Evolutionary conservation across 2,888 invertebrate genomes (phyloP), one percentile per base, ranked within the genome.

Genomic region (Lycia hirtaria): DNA sequence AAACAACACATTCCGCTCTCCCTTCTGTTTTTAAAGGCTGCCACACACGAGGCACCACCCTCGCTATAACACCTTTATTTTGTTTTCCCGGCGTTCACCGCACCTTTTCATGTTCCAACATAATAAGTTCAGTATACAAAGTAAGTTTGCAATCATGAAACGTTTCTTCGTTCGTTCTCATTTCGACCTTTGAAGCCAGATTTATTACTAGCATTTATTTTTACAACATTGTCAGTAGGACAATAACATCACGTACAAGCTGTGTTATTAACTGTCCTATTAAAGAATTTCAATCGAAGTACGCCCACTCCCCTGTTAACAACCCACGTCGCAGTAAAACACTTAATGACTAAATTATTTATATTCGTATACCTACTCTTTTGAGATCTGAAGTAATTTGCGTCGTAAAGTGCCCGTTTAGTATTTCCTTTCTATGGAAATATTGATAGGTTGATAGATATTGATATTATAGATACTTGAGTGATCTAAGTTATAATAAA

Each of bases 401-500:
- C 30, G 7, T 19, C 15, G 9, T 43, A 22, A 35, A 35, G 35
- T n/a, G 15, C 3, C 24, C 24, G 22, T 17, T 35, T 24, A 47
- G 33, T 52, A 57, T 59, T 54, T 63, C 43, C 60, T 75, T 73
- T 68, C 62, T 56, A 52, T n/a, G n/a, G 75, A 78, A 81, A 72
- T 70, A 65, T 60, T 73, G 47, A 56, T n/a, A n/a, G n/a, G n/a
- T n/a, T n/a, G n/a, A n/a, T n/a, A n/a, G n/a, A n/a, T n/a, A n/a
- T n/a, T n/a, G n/a, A n/a, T n/a, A n/a, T n/a, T n/a, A n/a, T n/a
- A n/a, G n/a, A n/a, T 40, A 65, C 64, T 69, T 64, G 75, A 76
- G 75, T 72, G 67, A 78, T 70, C 66, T 72, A 63, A 28, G 70
- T 71, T 81, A 80, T 80, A 80, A 81, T 83, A 83, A 83, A 72